phyloP scores from a whole-genome alignment of 2,113 vertebrate species.

The Syngnathus floridae region DNA sequence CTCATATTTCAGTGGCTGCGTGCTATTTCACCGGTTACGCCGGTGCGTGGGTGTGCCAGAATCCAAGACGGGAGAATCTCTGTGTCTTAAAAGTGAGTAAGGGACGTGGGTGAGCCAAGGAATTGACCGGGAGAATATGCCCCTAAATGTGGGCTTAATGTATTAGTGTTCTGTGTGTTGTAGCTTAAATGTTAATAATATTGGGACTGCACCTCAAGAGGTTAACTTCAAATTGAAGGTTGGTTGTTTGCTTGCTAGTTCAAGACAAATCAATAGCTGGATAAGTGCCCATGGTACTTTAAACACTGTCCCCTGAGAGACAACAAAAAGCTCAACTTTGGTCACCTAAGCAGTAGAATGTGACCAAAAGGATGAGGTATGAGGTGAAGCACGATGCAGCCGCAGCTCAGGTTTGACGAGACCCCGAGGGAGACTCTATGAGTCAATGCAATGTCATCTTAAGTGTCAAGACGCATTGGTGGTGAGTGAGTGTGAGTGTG shows the following conservation, averaged over 20 bases:
- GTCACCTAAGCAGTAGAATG: background rate
- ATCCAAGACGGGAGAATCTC: too few relatives aligned
- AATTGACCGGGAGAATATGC: too few relatives aligned
- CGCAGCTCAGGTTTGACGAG: background rate
- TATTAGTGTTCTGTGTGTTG: background rate
- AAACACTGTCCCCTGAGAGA: background rate
- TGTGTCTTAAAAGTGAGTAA: too few relatives aligned
- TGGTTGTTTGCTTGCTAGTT: background rate
- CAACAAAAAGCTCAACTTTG: background rate
- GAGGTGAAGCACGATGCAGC: background rate
- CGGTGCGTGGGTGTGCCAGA: too few relatives aligned
- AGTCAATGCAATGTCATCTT: slow-evolving; percentile 12
- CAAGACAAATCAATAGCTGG: background rate
- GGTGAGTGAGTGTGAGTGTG: background rate
- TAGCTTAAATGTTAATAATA: background rate
- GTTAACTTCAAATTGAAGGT: background rate
- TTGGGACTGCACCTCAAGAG: background rate
- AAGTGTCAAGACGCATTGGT: slow-evolving; percentile 5
- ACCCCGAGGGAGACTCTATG: background rate
- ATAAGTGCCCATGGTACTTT: background rate
- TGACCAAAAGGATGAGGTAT: background rate
- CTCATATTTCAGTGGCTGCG: too few relatives aligned
- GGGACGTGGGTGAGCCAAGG: too few relatives aligned
- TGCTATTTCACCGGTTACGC: too few relatives aligned
- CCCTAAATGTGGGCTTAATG: too few relatives aligned